Evolutionary conservation across 1,140 invertebrate species (phyloP).

Genomic region (Trypoxylus dichotomus): DNA sequence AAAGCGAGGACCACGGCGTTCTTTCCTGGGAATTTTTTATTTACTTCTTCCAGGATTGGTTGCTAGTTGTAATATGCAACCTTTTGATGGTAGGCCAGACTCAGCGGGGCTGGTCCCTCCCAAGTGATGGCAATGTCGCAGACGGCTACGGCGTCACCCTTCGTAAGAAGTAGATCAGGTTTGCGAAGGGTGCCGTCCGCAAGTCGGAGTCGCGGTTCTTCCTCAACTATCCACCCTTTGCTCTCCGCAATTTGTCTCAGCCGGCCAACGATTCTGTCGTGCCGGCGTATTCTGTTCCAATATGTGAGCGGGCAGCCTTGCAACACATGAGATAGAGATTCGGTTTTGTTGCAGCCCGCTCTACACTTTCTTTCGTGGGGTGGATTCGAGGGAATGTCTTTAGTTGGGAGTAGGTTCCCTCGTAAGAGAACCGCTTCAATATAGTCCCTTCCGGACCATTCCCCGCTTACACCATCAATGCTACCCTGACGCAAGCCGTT

Average conservation of each 20-base stretch:
- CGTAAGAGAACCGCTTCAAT: neutral
- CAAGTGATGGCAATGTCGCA: constrained; percentile 31
- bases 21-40: neutral
- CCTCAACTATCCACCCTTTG: constrained; percentile 53
- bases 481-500: neutral
- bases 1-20: neutral
- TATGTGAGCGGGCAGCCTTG: neutral
- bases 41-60: neutral
- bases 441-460: neutral
- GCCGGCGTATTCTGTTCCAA: neutral
- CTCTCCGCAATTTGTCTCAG: constrained; percentile 62
- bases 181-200: constrained; percentile 26
- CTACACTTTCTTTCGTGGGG: constrained; percentile 2
- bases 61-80: neutral
- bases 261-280: neutral
- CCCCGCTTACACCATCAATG: neutral
- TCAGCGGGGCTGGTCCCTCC: constrained; percentile 21
- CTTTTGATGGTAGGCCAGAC: constrained; percentile 5
- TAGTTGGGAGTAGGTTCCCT: neutral
- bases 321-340: constrained; percentile 16
- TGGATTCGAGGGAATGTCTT: neutral
- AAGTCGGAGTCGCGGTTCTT: constrained; percentile 28
- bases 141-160: constrained; percentile 2
- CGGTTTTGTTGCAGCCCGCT: neutral
- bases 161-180: constrained; percentile 30